These are phyloP conservation scores for Stichodactyla mertensii DNA, from an alignment of 64 coral and sea anemone genomes.

Conservation along the genomic window DNA sequence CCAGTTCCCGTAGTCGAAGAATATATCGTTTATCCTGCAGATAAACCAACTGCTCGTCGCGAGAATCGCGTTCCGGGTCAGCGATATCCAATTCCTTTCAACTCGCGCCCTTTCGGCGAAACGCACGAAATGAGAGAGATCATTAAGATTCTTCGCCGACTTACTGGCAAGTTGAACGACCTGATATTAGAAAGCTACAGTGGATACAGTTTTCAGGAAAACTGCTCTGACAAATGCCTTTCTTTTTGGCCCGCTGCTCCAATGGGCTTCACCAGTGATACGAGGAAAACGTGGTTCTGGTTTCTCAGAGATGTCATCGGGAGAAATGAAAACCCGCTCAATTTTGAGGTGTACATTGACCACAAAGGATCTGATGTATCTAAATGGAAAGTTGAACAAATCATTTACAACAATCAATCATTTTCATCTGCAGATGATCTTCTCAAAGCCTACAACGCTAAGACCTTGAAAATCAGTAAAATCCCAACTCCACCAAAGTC, in stretches of 20 bases:
- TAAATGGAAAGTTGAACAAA: constrained; percentile 55
- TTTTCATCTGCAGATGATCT: constrained; percentile 42
- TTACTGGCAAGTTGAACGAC: constrained; percentile 8
- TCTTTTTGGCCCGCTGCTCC: constrained; percentile 11
- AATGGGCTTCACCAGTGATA: constrained; percentile 31
- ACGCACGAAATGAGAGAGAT: constrained; percentile 24
- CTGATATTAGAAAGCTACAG: constrained; percentile 61
- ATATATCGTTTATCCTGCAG: constrained; percentile 46
- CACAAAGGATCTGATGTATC: constrained; percentile 53
- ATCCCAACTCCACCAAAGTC: constrained; percentile 32
- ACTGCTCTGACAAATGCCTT: background rate
- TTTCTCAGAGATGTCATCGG: constrained; percentile 21
- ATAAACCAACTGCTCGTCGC: background rate
- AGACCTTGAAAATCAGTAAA: constrained; percentile 18
- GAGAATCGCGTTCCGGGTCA: constrained; percentile 21
- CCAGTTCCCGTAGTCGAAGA: constrained; percentile 38
- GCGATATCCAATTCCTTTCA: constrained; percentile 43
- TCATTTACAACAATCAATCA: constrained; percentile 71
- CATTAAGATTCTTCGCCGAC: constrained; percentile 2
- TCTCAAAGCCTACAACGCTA: constrained; percentile 39
- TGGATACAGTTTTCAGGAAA: constrained; percentile 24
- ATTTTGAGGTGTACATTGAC: constrained; percentile 46
- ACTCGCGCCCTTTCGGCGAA: constrained; percentile 50
- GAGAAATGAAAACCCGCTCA: constrained; percentile 43
- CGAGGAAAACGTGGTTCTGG: constrained; percentile 54